Evolutionary conservation across 2,888 invertebrate genomes (phyloP), one percentile per base, ranked within the genome.

Genomic region (Drosophila acutilabella): DNA sequence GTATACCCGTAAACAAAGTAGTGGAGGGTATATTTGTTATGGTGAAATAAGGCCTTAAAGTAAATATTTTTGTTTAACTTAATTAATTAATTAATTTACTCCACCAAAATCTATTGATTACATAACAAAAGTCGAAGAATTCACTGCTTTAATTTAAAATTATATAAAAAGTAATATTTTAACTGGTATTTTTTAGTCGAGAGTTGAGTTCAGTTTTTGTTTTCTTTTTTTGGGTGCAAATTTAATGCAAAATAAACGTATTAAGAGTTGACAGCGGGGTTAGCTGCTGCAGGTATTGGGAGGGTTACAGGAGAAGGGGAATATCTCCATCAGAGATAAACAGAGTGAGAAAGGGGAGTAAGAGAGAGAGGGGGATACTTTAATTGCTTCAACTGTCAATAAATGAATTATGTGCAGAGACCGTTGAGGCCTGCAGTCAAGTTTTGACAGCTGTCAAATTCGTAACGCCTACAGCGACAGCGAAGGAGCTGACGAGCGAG

Each of bases 341-440:
- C n/a, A 30, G 47, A 33, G 48, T 11, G 41, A 8, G 38, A 4
- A 7, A 13, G 18, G 10, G 18, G 2, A 4, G n/a, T 10, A 20
- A 7, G 4, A 5, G 40, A 14, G 14, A 6, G 30, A n/a, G 38
- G 38, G 23, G 47, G 20, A 40, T 48, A 69, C 66, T 82, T 80
- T 80, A 81, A 81, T 85, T 81, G 86, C 74, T 82, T 71, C 30
- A 69, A 74, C 80, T 80, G 78, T 77, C 86, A 71, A 82, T 86
- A 80, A 85, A 85, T 80, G 67, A 80, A 70, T 77, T 77, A 81
- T 70, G 52, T 33, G 70, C 50, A 41, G 45, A 52, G 44, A 16
- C 42, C 51, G 54, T 54, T 50, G 60, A 59, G 59, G 60, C 47
- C 62, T 69, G 60, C 60, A 72, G 65, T 45, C 62, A 65, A 77